phyloP scores from a whole-genome alignment of 2,888 invertebrate species.

The Synergus laeviventris region DNA sequence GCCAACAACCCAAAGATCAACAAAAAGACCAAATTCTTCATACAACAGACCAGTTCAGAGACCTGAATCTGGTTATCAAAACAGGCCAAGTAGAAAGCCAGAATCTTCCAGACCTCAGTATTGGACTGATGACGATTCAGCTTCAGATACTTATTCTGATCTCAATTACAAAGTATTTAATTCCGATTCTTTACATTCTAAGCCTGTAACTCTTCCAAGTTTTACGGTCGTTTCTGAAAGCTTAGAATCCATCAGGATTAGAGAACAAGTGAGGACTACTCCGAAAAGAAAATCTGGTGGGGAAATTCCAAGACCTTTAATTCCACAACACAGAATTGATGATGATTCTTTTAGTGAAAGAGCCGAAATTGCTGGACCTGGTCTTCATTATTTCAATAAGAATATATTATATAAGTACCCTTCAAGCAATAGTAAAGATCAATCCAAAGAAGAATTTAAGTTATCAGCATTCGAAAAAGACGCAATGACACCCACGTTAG shows the following conservation, averaged over 20 bases:
- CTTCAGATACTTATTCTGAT: not conserved
- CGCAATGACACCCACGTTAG: conserved; percentile 40
- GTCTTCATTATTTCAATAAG: conserved; percentile 63
- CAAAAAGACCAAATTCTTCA: not conserved
- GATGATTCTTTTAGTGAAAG: conserved; percentile 12
- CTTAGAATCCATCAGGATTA: conserved; percentile 41
- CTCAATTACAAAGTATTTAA: conserved; percentile 4
- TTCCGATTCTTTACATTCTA: conserved; percentile 31
- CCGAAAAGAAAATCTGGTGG: conserved; percentile 44
- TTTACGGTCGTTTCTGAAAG: conserved; percentile 53
- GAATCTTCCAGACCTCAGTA: not conserved
- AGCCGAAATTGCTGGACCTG: conserved; percentile 45
- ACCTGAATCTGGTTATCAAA: not conserved
- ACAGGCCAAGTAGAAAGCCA: not conserved
- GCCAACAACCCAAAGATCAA: conserved; percentile 30
- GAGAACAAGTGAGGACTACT: conserved; percentile 32
- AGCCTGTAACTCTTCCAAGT: conserved; percentile 52
- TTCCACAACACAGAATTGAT: conserved; percentile 33
- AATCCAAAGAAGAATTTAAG: not conserved
- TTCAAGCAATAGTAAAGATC: conserved; percentile 33
- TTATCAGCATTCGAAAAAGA: not conserved
- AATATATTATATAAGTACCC: conserved; percentile 63
- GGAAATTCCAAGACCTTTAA: conserved; percentile 54
- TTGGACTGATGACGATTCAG: conserved; percentile 6
- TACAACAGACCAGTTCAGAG: not conserved